phyloP scores from a whole-genome alignment of 2,797 vertebrate species.

The Austrolebias charrua region DNA sequence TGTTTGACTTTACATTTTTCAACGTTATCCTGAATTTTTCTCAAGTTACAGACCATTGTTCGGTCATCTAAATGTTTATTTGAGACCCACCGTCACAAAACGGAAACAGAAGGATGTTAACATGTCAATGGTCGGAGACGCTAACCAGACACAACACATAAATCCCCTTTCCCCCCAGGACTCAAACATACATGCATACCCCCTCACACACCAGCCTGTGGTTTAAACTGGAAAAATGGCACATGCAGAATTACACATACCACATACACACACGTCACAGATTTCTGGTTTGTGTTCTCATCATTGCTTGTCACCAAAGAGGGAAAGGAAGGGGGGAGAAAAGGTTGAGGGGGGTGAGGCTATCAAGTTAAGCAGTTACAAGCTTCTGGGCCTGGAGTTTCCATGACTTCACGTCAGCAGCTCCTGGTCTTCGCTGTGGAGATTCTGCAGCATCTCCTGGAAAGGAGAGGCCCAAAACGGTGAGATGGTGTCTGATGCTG shows the following conservation, averaged over 20 bases:
- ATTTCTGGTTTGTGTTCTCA: constrained; percentile 57
- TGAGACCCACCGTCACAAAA: background rate
- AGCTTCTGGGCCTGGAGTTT: constrained; percentile 66
- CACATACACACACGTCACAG: constrained; percentile 44
- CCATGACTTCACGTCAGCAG: constrained; percentile 72
- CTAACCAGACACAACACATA: constrained; percentile 42
- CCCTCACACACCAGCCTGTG: constrained; percentile 32
- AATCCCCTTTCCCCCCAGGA: constrained; percentile 19
- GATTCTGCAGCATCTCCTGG: constrained; percentile 72
- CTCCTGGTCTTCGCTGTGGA: constrained; percentile 64
- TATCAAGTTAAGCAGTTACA: constrained; percentile 75
- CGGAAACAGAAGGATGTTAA: constrained; percentile 15
- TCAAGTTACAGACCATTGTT: too few relatives aligned
- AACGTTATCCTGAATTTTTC: too few relatives aligned
- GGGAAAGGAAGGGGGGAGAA: constrained; percentile 45
- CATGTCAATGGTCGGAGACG: constrained; percentile 15
- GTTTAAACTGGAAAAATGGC: constrained; percentile 52
- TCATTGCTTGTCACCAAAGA: constrained; percentile 47
- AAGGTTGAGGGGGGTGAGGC: constrained; percentile 55
- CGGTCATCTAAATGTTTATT: too few relatives aligned
- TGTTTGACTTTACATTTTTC: too few relatives aligned
- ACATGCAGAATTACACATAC: background rate
- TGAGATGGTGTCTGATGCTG: constrained; percentile 62
- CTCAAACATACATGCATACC: background rate
- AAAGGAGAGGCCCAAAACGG: constrained; percentile 60